Evolutionary conservation across 2,113 vertebrate genomes (phyloP), one percentile per base, ranked within the genome.

Genomic region (Synchiropus splendidus): DNA sequence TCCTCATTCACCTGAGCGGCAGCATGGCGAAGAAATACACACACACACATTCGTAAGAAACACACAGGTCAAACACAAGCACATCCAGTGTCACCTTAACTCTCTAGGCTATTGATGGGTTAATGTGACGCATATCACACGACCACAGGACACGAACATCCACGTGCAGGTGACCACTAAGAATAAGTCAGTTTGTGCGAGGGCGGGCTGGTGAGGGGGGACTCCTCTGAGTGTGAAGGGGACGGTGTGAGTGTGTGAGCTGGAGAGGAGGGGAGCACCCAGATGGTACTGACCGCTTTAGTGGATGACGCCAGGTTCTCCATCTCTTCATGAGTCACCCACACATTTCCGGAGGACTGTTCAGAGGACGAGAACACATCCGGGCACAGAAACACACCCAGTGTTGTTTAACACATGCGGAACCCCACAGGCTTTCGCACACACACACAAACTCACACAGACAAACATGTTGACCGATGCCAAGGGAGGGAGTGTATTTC

Each of bases 291-390:
- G 84, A 95, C 94, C 89, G 90, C 90, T 89, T 91, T 92, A 17
- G 88, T 86, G 69, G 90, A 90, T 30, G 92, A 86, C 35, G 92
- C 85, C 87, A 98, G 81, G 77, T 89, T 94, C 84, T 98, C 93
- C 93, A 98, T 97, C 85, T 98, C 94, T 77, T 98, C 94, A 1
- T 97, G 94, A 69, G 94, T 97, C 78, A 98, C 87, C 94, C 94
- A 98, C 83, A 98, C 93, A 11, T 98, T 98, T 81, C 94, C 94
- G 39, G 94, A 97, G 70, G 94, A 96, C 93, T 98, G 85, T 18
- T 72, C 48, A 61, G 63, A 79, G 55, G 73, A 67, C 67, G 39
- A 51, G 64, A 69, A 78, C 40, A 79, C 38, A 57, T 55, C 45
- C 46, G 58, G 14, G 48, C 50, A 42, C 43, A 58, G 43, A 55